Conservation (phyloP, 1,140 invertebrate genomes). For the Brachionus manjavacas region DNA sequence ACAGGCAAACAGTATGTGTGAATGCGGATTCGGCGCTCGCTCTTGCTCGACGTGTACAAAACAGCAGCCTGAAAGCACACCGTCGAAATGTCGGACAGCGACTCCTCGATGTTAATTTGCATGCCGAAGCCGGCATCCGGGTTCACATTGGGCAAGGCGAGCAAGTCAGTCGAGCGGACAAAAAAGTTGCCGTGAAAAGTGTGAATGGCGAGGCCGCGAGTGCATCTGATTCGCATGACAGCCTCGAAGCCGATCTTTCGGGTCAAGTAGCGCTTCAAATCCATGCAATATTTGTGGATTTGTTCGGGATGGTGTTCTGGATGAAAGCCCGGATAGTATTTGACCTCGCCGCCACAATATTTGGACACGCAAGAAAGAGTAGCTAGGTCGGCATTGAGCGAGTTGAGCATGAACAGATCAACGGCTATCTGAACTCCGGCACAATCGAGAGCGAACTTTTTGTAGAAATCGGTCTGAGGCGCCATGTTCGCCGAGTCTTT, state of each 20-base stretch:
- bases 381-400: constrained; percentile 82
- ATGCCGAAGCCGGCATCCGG: constrained; percentile 96
- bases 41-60: constrained; percentile 81
- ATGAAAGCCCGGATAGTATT: constrained; percentile 86
- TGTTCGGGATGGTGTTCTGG: constrained; percentile 65
- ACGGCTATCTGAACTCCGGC: constrained; percentile 91
- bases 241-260: constrained; percentile 98
- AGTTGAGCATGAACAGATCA: constrained; percentile 87
- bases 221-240: constrained; percentile 92
- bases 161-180: constrained; percentile 89
- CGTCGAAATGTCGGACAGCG: constrained; percentile 73
- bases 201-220: constrained; percentile 81
- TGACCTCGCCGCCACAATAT: constrained; percentile 86
- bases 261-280: constrained; percentile 80
- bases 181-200: constrained; percentile 99
- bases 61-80: constrained; percentile 96
- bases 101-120: constrained; percentile 91
- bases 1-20: constrained; percentile 92
- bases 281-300: constrained; percentile 70
- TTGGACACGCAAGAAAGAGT: constrained; percentile 70
- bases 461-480: constrained; percentile 96
- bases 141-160: constrained; percentile 93
- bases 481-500: constrained; percentile 66
- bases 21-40: constrained; percentile 90
- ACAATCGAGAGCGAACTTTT: constrained; percentile 88